Evolutionary conservation across 1,140 invertebrate species (phyloP).

Genomic region (Sycophila sp.): DNA sequence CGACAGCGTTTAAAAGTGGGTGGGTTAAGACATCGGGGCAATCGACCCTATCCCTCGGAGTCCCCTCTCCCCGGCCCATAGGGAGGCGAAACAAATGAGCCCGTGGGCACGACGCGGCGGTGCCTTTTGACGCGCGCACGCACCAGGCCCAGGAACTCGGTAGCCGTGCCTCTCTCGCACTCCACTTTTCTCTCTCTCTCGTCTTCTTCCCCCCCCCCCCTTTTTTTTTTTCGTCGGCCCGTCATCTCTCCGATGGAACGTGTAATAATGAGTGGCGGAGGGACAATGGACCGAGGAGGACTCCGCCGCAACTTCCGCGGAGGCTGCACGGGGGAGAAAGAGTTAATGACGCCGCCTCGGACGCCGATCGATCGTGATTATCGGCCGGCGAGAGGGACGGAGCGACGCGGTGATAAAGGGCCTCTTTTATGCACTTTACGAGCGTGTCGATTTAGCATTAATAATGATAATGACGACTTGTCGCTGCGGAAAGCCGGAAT

Average conservation of each 20-base stretch:
- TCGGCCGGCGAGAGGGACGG: background rate
- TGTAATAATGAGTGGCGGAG: conserved; percentile 51
- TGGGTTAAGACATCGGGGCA: conserved; percentile 51
- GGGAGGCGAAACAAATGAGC: conserved; percentile 57
- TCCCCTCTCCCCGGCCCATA: conserved; percentile 22
- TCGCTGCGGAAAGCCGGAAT: background rate
- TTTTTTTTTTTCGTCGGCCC: conserved; percentile 34
- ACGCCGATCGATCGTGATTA: conserved; percentile 52
- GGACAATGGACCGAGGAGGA: conserved; percentile 48
- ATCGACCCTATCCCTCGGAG: background rate
- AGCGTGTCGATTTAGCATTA: conserved; percentile 31
- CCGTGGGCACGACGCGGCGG: conserved; percentile 51
- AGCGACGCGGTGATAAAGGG: conserved; percentile 1
- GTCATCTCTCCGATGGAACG: background rate
- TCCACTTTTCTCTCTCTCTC: conserved; percentile 45
- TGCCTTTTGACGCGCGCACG: conserved; percentile 49
- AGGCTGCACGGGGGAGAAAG: conserved; percentile 32
- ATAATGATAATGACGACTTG: conserved; percentile 34
- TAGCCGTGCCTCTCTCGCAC: conserved; percentile 49
- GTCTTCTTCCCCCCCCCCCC: too few relatives aligned
- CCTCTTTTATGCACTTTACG: conserved; percentile 5
- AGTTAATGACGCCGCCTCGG: conserved; percentile 52
- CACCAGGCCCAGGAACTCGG: conserved; percentile 54
- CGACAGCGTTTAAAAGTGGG: conserved; percentile 20
- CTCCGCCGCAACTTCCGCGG: conserved; percentile 19